phyloP scores from a whole-genome alignment of 64 coral and sea anemone species.

The Astreopora myriophthalma region DNA sequence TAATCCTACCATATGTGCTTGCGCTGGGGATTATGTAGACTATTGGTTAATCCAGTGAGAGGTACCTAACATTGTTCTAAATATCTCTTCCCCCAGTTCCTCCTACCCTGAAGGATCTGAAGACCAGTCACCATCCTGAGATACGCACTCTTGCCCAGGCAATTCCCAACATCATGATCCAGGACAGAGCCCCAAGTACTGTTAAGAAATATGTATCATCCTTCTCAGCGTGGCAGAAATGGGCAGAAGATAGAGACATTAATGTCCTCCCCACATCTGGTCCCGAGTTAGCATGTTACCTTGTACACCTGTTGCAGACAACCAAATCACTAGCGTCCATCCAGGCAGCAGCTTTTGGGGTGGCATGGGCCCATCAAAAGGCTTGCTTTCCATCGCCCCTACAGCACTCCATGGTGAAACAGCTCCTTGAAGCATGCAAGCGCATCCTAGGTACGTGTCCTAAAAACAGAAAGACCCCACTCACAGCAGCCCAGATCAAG shows the following conservation, averaged over 20 bases:
- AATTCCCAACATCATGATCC: slow-evolving; percentile 24
- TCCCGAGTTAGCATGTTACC: not conserved
- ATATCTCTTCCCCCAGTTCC: too few species aligned
- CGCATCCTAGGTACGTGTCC: too few species aligned
- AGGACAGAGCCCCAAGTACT: slow-evolving; percentile 26
- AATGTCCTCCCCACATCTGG: too few species aligned
- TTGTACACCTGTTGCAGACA: too few species aligned
- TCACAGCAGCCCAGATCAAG: too few species aligned
- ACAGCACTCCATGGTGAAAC: too few species aligned
- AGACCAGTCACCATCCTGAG: not conserved
- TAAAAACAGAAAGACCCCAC: too few species aligned
- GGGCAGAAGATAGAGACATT: not conserved
- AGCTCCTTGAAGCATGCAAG: too few species aligned
- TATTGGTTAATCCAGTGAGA: not conserved
- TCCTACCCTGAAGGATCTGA: not conserved
- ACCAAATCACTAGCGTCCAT: too few species aligned
- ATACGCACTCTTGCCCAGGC: not conserved
- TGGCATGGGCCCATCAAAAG: too few species aligned
- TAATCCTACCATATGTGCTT: not conserved
- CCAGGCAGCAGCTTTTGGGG: too few species aligned
- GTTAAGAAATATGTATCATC: not conserved
- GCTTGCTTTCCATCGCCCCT: too few species aligned
- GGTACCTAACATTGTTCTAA: not conserved
- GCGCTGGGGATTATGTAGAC: not conserved
- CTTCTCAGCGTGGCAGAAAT: not conserved